Conservation (phyloP, 2,797 vertebrate species). For the Kryptolebias ocellatus region DNA sequence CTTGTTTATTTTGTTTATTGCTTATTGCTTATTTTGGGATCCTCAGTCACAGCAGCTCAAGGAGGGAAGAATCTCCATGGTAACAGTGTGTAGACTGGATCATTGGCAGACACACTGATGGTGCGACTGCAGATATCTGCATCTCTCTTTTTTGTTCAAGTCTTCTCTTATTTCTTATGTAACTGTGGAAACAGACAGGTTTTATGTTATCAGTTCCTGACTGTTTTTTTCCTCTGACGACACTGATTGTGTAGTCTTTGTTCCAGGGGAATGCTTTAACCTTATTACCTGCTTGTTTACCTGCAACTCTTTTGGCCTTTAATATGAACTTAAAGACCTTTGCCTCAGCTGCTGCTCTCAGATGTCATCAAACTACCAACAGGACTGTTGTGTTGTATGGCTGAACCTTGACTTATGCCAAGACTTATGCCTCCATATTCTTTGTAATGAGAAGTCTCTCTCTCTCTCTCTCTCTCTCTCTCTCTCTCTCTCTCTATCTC, state of each 20-base stretch:
- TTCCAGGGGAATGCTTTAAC: slow-evolving; percentile 41
- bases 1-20: slow-evolving; percentile 12
- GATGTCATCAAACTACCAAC: slow-evolving; percentile 26
- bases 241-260: neutral
- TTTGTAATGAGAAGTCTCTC: slow-evolving; percentile 7
- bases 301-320: slow-evolving; percentile 4
- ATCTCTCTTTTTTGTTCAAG: slow-evolving; percentile 26
- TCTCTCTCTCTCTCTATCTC: too few relatives aligned
- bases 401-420: slow-evolving; percentile 27
- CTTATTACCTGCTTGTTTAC: slow-evolving; percentile 42
- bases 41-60: slow-evolving; percentile 18
- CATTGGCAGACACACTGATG: slow-evolving; percentile 23
- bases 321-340: too few relatives aligned
- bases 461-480: too few relatives aligned
- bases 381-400: slow-evolving; percentile 33
- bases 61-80: slow-evolving; percentile 40
- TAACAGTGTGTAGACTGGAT: slow-evolving; percentile 33
- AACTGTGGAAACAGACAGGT: slow-evolving; percentile 4
- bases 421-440: slow-evolving; percentile 19
- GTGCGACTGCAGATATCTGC: slow-evolving; percentile 1
- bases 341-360: slow-evolving; percentile 40
- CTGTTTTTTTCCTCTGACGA: slow-evolving; percentile 12
- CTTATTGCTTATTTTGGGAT: slow-evolving; percentile 15
- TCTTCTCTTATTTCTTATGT: neutral
- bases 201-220: neutral